These are phyloP conservation scores for Ondatra zibethicus DNA, from an alignment of 2,113 vertebrate genomes.

Conservation along the genomic window DNA sequence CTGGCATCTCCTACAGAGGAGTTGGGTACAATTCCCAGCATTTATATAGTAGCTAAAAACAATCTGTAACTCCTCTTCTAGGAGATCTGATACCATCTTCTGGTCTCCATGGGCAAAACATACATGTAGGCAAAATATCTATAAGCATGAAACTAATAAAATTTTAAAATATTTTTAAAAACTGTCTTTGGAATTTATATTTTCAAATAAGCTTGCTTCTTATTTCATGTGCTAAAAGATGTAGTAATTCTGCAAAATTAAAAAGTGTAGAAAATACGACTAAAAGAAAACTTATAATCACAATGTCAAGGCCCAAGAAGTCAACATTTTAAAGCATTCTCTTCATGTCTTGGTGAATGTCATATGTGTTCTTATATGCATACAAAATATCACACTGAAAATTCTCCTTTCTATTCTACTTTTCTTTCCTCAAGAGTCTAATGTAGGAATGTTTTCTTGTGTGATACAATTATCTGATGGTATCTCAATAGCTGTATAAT, in stretches of 20 bases:
- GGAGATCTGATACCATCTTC: not conserved
- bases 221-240: not conserved
- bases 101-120: not conserved
- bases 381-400: not conserved
- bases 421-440: not conserved
- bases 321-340: not conserved
- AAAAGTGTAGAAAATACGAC: not conserved
- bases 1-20: not conserved
- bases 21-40: not conserved
- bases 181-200: not conserved
- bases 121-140: not conserved
- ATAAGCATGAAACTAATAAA: not conserved
- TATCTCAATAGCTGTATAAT: constrained; percentile 23
- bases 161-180: not conserved
- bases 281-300: constrained; percentile 28
- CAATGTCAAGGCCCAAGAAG: not conserved
- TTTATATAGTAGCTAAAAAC: not conserved
- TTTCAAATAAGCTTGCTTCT: not conserved
- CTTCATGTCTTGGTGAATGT: not conserved
- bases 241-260: not conserved
- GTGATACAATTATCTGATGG: not conserved
- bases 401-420: not conserved
- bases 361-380: not conserved
- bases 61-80: not conserved
- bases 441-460: not conserved